Conservation (phyloP, 23 tunicate species). For the Trididemnum nubilum region DNA sequence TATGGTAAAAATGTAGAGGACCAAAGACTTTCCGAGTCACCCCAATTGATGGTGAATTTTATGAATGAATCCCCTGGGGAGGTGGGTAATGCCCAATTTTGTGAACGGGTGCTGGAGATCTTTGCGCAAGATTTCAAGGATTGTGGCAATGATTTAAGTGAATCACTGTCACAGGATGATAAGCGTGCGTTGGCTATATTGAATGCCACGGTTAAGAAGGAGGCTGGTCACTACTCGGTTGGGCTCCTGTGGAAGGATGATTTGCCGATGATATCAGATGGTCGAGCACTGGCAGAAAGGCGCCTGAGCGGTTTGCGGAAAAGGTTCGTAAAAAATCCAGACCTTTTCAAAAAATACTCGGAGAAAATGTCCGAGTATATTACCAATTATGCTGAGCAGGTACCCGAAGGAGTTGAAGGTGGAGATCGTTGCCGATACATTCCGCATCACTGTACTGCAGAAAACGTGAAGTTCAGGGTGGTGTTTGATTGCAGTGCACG, state of each 20-base stretch:
- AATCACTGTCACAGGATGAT: background rate
- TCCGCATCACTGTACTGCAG: slow-evolving; percentile 4
- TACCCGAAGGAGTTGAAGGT: background rate
- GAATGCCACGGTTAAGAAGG: background rate
- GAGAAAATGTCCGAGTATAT: background rate
- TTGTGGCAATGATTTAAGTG: background rate
- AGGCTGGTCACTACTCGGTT: background rate
- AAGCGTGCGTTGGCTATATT: background rate
- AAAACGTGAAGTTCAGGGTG: background rate
- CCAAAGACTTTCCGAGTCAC: background rate
- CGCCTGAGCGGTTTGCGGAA: background rate
- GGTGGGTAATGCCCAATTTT: background rate
- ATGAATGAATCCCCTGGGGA: background rate
- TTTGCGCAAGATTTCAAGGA: background rate
- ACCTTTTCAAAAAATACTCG: background rate
- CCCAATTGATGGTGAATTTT: slow-evolving; percentile 1
- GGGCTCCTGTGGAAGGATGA: slow-evolving; percentile 10
- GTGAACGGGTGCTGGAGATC: background rate
- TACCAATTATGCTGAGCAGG: background rate
- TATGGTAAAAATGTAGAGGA: background rate
- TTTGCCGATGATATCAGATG: background rate
- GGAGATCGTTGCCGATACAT: background rate
- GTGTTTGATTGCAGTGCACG: no score
- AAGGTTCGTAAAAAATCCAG: background rate
- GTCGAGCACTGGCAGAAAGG: slow-evolving; percentile 13